These are phyloP conservation scores for Rhinogobius similis DNA, from an alignment of 2,113 vertebrate genomes.

Conservation along the genomic window DNA sequence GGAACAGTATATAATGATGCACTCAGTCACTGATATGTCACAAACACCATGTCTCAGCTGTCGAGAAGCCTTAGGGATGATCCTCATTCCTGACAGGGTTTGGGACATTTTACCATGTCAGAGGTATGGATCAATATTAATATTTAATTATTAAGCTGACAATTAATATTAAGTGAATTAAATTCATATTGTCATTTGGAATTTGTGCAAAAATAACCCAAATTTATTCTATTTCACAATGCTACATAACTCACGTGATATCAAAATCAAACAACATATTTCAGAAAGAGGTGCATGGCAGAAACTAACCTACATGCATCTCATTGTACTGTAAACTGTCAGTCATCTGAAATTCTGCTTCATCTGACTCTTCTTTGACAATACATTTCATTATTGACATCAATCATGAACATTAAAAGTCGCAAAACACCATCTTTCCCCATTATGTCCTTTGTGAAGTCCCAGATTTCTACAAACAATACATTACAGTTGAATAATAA, in stretches of 20 bases:
- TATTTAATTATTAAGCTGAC: not conserved
- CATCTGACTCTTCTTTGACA: not conserved
- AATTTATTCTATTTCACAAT: too few species aligned
- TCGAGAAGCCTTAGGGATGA: not conserved
- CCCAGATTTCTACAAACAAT: conserved; percentile 8
- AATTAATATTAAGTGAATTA: too few species aligned
- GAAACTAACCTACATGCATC: not conserved
- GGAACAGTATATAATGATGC: conserved; percentile 4
- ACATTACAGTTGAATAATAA: conserved; percentile 1
- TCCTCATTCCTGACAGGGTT: conserved; percentile 1
- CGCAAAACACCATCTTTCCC: not conserved
- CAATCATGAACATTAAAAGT: not conserved
- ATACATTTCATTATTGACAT: not conserved
- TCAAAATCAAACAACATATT: not conserved
- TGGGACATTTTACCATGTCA: not conserved
- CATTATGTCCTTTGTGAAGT: not conserved
- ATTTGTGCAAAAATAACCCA: not conserved
- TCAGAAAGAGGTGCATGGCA: not conserved
- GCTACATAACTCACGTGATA: not conserved
- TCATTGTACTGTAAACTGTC: not conserved
- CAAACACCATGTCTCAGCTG: conserved; percentile 23
- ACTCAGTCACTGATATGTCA: conserved; percentile 9
- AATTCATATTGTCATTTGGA: not conserved
- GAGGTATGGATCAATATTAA: not conserved
- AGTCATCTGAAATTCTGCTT: not conserved